A percentile compares a stretch with the other conserved stretches of the same genome.
These are phyloP conservation scores for Ictalurus furcatus DNA, from an alignment of 2,113 vertebrate genomes.

Conservation along the genomic window DNA sequence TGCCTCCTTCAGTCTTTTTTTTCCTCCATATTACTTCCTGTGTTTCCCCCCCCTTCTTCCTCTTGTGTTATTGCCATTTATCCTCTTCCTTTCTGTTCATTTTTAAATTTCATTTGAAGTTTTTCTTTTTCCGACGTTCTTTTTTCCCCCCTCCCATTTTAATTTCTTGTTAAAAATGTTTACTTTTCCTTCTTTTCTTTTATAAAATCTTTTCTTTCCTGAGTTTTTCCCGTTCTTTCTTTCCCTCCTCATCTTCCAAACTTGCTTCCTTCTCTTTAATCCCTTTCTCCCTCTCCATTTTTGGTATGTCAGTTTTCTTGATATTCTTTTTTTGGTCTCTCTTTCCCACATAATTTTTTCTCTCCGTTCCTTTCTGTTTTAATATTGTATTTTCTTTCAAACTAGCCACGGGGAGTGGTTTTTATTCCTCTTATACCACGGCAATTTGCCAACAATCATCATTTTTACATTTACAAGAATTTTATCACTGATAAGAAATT, in stretches of 20 bases:
- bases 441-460: neutral
- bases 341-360: neutral
- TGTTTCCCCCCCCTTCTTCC: neutral
- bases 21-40: neutral
- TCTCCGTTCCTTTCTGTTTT: neutral
- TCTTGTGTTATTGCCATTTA: neutral
- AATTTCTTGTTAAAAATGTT: neutral
- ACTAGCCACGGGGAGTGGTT: neutral
- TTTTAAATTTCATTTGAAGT: neutral
- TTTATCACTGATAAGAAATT: neutral
- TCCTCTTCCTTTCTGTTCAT: neutral
- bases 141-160: neutral
- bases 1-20: neutral
- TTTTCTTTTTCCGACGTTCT: neutral
- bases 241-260: neutral
- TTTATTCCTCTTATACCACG: neutral
- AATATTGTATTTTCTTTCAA: neutral
- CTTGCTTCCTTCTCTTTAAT: neutral
- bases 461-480: neutral
- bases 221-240: neutral
- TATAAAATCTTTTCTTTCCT: neutral
- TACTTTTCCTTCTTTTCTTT: neutral
- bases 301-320: neutral
- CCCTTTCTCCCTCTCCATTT: neutral
- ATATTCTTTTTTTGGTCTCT: neutral